A percentile compares a stretch with the other conserved stretches of the same genome.
These are phyloP conservation scores for Stictonetta naevosa DNA, from an alignment of 2,113 vertebrate genomes.

Conservation along the genomic window DNA sequence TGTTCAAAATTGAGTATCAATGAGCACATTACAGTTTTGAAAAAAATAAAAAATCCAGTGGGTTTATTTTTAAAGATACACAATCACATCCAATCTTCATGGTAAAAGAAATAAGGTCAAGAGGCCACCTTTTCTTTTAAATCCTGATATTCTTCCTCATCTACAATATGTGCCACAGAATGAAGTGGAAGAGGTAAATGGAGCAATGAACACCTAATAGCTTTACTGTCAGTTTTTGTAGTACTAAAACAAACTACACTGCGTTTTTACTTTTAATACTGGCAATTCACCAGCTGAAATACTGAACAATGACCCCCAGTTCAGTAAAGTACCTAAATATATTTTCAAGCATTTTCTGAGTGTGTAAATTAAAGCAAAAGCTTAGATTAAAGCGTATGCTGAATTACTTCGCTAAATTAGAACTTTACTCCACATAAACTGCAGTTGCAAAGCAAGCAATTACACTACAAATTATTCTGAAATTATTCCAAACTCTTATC, in stretches of 20 bases:
- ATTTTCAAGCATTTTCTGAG: neutral
- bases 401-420: neutral
- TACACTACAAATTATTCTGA: neutral
- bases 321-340: neutral
- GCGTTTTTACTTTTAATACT: neutral
- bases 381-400: neutral
- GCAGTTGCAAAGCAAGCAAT: neutral
- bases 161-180: neutral
- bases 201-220: neutral
- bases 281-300: neutral
- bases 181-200: neutral
- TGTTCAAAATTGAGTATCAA: neutral
- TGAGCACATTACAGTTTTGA: neutral
- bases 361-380: neutral
- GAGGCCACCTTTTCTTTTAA: neutral
- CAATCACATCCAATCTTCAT: neutral
- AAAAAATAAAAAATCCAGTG: neutral
- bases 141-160: neutral
- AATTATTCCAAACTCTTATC: constrained; percentile 4
- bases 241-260: neutral
- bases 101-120: neutral
- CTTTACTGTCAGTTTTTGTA: neutral
- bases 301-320: neutral
- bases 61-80: neutral
- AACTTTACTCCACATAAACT: neutral